These are phyloP conservation scores for Ailurus styani DNA, from an alignment of 2,113 vertebrate genomes.

Conservation along the genomic window DNA sequence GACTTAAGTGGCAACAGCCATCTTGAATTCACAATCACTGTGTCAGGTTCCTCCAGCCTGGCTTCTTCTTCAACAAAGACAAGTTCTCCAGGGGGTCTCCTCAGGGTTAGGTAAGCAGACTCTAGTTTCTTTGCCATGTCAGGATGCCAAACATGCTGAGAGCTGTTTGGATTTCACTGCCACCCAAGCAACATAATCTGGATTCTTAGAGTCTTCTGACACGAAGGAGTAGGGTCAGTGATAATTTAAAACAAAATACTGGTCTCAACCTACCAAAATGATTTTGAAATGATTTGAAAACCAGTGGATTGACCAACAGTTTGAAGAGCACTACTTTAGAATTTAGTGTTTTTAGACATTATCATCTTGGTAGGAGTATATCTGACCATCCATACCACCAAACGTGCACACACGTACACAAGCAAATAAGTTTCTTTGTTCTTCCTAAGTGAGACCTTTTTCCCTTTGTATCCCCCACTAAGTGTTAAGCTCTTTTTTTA, in stretches of 20 bases:
- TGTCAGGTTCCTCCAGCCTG: background rate
- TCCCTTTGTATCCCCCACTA: background rate
- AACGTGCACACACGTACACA: background rate
- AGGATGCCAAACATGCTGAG: background rate
- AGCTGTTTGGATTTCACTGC: background rate
- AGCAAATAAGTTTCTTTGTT: background rate
- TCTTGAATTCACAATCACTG: background rate
- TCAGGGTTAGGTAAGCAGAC: background rate
- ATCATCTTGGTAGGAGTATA: background rate
- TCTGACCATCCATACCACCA: background rate
- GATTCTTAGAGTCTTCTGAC: background rate
- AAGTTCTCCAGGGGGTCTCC: background rate
- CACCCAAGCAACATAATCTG: background rate
- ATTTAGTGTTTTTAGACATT: background rate
- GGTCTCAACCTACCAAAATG: background rate
- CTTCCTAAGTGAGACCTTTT: background rate
- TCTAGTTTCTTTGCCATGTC: background rate
- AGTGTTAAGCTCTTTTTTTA: background rate
- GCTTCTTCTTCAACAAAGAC: background rate
- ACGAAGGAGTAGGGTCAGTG: background rate
- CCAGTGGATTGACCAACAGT: background rate
- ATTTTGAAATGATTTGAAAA: background rate
- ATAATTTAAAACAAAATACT: background rate
- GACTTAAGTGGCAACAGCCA: background rate
- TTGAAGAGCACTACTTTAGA: background rate